A percentile compares a stretch with the other conserved stretches of the same genome.
Conservation (phyloP, 2,113 vertebrate species). For the Heloderma charlesbogerti region DNA sequence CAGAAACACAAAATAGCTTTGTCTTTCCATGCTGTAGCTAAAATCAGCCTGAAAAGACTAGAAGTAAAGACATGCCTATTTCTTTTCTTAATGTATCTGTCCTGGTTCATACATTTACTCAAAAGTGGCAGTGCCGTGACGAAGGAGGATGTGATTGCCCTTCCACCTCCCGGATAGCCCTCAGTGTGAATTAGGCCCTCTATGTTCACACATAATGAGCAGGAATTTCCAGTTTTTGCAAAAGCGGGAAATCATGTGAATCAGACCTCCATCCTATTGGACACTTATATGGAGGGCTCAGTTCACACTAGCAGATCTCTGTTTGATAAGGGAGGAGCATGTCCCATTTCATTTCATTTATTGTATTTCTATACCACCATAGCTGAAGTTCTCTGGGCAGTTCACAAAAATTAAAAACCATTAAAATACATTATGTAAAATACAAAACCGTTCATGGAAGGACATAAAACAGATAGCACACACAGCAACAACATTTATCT, state of each 20-base stretch:
- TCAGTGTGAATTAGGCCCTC: not conserved
- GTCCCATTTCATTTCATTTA: too few species aligned
- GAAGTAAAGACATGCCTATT: not conserved
- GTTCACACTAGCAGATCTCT: not conserved
- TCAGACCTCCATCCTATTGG: not conserved
- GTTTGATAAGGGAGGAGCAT: not conserved
- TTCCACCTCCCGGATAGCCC: not conserved
- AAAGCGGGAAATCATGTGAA: not conserved
- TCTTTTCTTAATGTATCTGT: not conserved
- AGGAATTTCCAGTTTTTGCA: not conserved
- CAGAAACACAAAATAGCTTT: not conserved
- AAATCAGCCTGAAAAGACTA: slow-evolving; percentile 3
- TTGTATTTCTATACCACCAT: too few species aligned
- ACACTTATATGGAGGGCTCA: not conserved
- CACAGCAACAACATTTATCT: too few species aligned
- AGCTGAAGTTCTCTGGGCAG: too few species aligned
- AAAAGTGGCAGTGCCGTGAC: not conserved
- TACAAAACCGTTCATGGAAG: too few species aligned
- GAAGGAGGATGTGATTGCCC: not conserved
- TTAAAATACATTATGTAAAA: too few species aligned
- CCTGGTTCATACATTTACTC: not conserved
- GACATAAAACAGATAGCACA: too few species aligned
- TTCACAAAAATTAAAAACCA: too few species aligned
- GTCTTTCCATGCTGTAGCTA: not conserved
- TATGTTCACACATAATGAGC: not conserved